Base-by-base conservation (phyloP, 1,140 invertebrate genomes). In the Heliconius nattereri region DNA sequence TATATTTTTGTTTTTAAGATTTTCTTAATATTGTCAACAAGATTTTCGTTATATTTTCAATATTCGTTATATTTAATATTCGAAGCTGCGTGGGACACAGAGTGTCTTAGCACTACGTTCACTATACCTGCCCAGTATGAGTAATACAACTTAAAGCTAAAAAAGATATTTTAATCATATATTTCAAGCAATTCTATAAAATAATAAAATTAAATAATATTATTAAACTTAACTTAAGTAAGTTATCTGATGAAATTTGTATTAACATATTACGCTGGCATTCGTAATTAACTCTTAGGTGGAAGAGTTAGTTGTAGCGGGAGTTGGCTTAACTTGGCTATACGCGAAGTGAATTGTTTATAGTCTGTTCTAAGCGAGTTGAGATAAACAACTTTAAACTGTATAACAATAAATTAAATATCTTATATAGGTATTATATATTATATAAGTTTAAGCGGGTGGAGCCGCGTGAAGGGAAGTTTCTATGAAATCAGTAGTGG, bases 301-400 rank as follows among this genome's bases (percentile, higher is more conserved):
- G 8, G 60, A 26, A 29, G 23, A 66, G 23, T 66, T 66, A 26
- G 60, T 29, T 29, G 60, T 66, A 29, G 60, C 60, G 23, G 6
- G 60, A 66, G 26, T 66, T 66, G 23, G 23, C 11, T 66, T 29
- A 66, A 66, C 60, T 66, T 16, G 29, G 13, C 23, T 66, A 13
- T 66, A 66, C 26, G 23, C 60, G 23, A 66, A 66, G 60, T 66
- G 54, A 60, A 60, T 60, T 13, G 60, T 29, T 66, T 66, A 29
- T 66, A 0, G 26, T 11, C 11, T 66, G 26, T 29, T 66, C 9
- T 16, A 66, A 26, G 60, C 23, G 26, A 26, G 26, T 29, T 26
- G 16, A 11, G 26, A n/a, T n/a, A n/a, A n/a, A n/a, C n/a, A n/a
- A 66, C 11, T 26, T 66, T 26, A 66, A 66, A 20, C 49, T 52